These are phyloP conservation scores for Spialia ferax DNA, from an alignment of 2,888 invertebrate species.

Conservation along the genomic window DNA sequence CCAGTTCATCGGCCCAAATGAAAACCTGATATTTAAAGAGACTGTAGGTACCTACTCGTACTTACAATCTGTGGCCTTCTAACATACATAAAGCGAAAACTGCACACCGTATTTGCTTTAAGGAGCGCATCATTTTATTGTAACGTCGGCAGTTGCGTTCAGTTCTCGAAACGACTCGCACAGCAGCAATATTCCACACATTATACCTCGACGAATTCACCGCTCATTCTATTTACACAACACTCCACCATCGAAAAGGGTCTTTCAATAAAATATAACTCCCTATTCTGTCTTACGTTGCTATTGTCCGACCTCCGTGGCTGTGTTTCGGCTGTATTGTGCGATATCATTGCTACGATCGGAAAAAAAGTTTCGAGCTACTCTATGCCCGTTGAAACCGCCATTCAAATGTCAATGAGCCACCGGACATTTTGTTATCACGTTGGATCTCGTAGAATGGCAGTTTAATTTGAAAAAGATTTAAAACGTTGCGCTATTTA, in stretches of 20 bases:
- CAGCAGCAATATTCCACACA: constrained; percentile 74
- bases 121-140: constrained; percentile 58
- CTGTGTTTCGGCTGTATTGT: constrained; percentile 69
- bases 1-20: constrained; percentile 10
- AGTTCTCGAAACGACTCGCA: constrained; percentile 47
- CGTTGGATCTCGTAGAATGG: constrained; percentile 56
- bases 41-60: too few relatives aligned
- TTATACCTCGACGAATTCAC: constrained; percentile 67
- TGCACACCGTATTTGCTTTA: constrained; percentile 33
- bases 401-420: constrained; percentile 65
- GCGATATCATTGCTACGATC: constrained; percentile 62
- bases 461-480: constrained; percentile 58
- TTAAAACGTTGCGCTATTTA: constrained; percentile 63
- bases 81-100: constrained; percentile 43
- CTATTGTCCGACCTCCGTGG: constrained; percentile 64
- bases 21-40: constrained; percentile 31
- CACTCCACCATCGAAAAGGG: constrained; percentile 81
- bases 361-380: constrained; percentile 54
- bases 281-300: constrained; percentile 78
- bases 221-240: constrained; percentile 82
- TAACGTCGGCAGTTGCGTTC: constrained; percentile 54
- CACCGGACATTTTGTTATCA: constrained; percentile 77
- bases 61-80: constrained; percentile 24
- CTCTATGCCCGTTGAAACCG: constrained; percentile 52
- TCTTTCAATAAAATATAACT: constrained; percentile 85